phyloP scores from a whole-genome alignment of 2,113 vertebrate species.

The Thunnus maccoyii region DNA sequence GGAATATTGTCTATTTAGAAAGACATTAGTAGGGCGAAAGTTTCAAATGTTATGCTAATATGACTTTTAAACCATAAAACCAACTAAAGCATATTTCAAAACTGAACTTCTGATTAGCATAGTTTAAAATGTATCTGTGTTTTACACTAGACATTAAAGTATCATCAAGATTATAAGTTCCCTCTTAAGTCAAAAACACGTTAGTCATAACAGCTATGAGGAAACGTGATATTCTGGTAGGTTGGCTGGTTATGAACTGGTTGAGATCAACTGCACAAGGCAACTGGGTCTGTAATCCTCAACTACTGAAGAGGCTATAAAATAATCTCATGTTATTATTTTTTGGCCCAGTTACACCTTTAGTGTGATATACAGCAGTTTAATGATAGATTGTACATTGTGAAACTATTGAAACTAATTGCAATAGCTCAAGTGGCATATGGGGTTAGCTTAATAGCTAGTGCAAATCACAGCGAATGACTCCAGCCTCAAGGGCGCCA shows the following conservation, averaged over 20 bases:
- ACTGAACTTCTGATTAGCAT: too few species aligned
- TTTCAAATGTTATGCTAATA: background rate
- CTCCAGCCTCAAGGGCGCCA: background rate
- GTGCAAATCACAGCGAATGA: constrained; percentile 74
- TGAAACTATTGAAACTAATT: background rate
- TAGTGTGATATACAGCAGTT: background rate
- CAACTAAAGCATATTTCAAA: too few species aligned
- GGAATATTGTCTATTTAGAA: background rate
- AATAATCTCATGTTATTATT: background rate
- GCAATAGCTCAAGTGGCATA: too few species aligned
- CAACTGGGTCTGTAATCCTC: background rate
- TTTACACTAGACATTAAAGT: too few species aligned
- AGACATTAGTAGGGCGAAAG: background rate
- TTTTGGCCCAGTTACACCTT: background rate
- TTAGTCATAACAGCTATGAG: too few species aligned
- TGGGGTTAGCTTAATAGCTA: too few species aligned
- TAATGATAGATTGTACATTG: background rate
- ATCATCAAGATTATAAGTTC: too few species aligned
- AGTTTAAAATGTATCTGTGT: too few species aligned
- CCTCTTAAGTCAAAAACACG: too few species aligned
- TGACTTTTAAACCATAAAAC: too few species aligned
- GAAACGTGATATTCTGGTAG: too few species aligned
- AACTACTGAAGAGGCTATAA: background rate
- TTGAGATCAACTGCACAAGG: background rate
- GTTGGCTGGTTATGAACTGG: too few species aligned